Base-by-base conservation (phyloP, 2,888 invertebrate genomes). In the Agrenia bidenticulata region DNA sequence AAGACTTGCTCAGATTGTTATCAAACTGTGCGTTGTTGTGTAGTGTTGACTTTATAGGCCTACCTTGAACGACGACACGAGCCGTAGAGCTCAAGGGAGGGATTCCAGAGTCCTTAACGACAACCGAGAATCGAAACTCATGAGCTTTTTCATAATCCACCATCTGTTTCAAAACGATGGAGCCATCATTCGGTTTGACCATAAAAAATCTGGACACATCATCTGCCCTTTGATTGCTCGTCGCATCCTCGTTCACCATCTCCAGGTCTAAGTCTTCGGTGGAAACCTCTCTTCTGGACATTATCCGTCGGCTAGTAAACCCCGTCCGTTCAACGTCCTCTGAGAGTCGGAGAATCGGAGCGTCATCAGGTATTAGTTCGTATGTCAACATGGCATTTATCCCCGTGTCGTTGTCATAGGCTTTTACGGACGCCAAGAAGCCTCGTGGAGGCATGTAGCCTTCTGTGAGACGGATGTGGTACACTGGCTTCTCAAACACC, bases 41-140 rank as follows among this genome's bases (percentile, higher is more conserved):
- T 39, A 11, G 39, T 11, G 9, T 39, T 15, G 15, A 39, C 39
- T 39, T 39, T 11, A 51, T 21, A 5, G 26, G 27, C 49, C 78
- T 80, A 88, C 88, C 88, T 77, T 85, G 85, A 37, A 95, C 83
- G 85, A 91, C 89, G 17, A 94, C 88, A 78, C 91, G 90, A 13
- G 91, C 89, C 1, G 90, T 89, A 70, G 89, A 88, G 67, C 86
- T 87, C 17, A 92, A 83, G 71, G 88, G 85, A 13, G 94, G 94
- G n/a, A 87, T 85, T 13, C 94, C 95, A 69, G 85, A 85, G 82
- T 96, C 95, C 19, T 86, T 84, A 1, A 93, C 94, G 55, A 88
- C 84, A 7, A 94, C 86, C 55, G 89, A 84, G 78, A 94, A 88
- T 78, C 89, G 89, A 82, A 92, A 89, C 13, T 84, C 82, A 64